Evolutionary conservation across 2,113 vertebrate genomes (phyloP), one percentile per base, ranked within the genome.

Genomic region (Emydura subglobosa): DNA sequence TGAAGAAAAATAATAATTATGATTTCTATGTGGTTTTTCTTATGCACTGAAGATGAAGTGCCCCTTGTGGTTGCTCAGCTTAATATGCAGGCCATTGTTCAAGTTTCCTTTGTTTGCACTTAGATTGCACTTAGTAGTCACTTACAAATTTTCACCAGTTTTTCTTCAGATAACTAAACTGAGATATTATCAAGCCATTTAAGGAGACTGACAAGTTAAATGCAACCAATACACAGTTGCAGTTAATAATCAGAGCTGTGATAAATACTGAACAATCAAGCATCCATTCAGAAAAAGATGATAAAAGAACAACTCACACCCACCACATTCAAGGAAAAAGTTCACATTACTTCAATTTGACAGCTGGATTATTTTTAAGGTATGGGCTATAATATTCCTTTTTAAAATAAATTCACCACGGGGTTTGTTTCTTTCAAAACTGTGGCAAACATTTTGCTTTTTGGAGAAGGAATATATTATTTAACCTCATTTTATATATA

Each of bases 191-290:
- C 42, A 59, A 51, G 42, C 53, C 47, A 74, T 8, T 54, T 65
- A 44, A 89, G 79, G 2, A 9, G 53, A 29, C 7, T 79, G 50
- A 29, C 2, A 90, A 47, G 16, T 83, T 17, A 19, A 0, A 0
- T 81, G 39, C 27, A 78, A 78, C 44, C 87, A 47, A 78, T 47
- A 42, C 39, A 87, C 65, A 81, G 92, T 47, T 86, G 44, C 80
- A 54, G 8, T 8, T 29, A 82, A 10, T 54, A 55, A 61, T 21
- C 81, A 85, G 90, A 90, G 29, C 21, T 27, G 47, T 87, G 12
- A 57, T 21, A n/a, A 27, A 76, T 12, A 3, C 29, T 6, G 34
- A 54, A 59, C 6, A 34, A 61, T 14, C 55, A 81, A 42, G 19
- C 61, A 22, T 50, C 93, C 27, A 47, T 16, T 91, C 55, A 53